A percentile compares a stretch with the other conserved stretches of the same genome.
Evolutionary conservation across 2,888 invertebrate genomes (phyloP).

Genomic region (Ophraella communa): DNA sequence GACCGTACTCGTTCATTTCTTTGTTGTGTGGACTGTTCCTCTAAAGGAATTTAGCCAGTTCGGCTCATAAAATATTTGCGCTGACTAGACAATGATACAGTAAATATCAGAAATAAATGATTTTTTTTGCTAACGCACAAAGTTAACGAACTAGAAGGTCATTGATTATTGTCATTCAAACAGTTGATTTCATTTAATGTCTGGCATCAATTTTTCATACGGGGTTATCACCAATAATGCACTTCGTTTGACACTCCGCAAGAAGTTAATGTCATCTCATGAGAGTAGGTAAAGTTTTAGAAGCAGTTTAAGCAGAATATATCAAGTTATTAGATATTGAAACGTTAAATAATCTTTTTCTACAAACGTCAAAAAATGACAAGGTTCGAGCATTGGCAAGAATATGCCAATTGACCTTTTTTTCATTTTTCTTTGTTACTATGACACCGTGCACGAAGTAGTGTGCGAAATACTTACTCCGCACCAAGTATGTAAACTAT

Average conservation of each 20-base stretch:
- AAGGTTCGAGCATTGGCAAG: no score
- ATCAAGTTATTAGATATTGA: no score
- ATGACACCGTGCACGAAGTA: no score
- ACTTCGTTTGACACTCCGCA: not conserved
- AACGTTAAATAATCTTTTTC: no score
- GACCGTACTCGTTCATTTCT: constrained; percentile 5
- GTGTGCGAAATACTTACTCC: no score
- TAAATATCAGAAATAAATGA: constrained; percentile 28
- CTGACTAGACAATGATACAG: constrained; percentile 23
- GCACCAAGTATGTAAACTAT: no score
- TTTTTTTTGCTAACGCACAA: constrained; percentile 7
- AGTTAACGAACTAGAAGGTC: constrained; percentile 29
- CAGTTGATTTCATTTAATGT: constrained; percentile 34
- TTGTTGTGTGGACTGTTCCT: constrained; percentile 12
- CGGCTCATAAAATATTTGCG: constrained; percentile 11
- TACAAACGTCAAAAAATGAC: no score
- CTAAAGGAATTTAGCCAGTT: constrained; percentile 6
- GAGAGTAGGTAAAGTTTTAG: not conserved
- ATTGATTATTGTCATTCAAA: constrained; percentile 36
- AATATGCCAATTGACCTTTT: no score
- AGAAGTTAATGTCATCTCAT: no score
- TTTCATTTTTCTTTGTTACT: no score
- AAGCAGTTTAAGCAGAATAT: no score
- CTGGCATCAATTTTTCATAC: constrained; percentile 31
- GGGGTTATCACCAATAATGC: constrained; percentile 23